Evolutionary conservation across 2,797 vertebrate genomes (phyloP).

Genomic region (Fringilla coelebs): DNA sequence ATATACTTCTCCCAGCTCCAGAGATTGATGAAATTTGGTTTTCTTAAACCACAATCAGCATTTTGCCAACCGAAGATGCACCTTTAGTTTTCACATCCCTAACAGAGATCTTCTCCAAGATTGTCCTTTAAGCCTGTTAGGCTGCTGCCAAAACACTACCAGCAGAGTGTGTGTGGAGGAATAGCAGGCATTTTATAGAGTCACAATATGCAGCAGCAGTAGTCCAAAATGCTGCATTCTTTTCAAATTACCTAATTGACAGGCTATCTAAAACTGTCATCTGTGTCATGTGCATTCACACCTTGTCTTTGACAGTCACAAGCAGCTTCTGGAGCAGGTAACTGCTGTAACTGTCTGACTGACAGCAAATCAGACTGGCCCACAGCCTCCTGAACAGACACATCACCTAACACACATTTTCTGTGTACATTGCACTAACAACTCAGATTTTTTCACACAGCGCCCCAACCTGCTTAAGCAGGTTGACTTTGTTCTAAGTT

Average conservation of each 20-base stretch:
- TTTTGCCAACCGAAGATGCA: neutral
- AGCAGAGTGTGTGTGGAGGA: neutral
- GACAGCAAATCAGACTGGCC: neutral
- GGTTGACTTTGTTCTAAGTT: neutral
- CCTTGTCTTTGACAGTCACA: neutral
- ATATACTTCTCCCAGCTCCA: neutral
- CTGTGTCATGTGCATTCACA: fast-evolving
- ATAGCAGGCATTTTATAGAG: neutral
- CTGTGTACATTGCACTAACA: neutral
- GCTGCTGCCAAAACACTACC: neutral
- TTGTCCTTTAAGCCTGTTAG: neutral
- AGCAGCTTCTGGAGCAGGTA: neutral
- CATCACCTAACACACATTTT: neutral
- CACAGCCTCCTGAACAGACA: neutral
- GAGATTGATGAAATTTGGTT: neutral
- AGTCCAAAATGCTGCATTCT: neutral
- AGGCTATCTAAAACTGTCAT: neutral
- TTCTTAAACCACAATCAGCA: neutral
- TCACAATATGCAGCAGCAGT: neutral
- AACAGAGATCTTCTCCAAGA: neutral
- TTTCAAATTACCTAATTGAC: neutral
- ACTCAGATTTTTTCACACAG: neutral
- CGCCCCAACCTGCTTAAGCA: neutral
- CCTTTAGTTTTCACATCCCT: neutral
- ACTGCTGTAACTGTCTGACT: neutral